Evolutionary conservation across 2,797 vertebrate species (phyloP), one percentile per base, ranked within the genome.

Genomic region (Sebastes miniatus): DNA sequence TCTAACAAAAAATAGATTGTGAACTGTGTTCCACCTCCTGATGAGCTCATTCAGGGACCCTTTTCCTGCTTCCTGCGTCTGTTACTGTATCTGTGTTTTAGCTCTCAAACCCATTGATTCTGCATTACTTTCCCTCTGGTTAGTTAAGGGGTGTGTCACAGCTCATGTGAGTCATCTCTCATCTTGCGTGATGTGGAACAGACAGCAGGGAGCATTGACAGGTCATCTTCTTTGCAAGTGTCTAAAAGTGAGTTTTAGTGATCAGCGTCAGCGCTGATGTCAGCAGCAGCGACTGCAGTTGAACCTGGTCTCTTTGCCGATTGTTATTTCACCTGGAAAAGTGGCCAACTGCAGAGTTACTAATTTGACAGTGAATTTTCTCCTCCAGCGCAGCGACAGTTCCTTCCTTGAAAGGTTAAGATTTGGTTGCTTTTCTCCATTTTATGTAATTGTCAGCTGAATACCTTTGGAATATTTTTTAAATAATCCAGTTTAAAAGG

Each of bases 301-400:
- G 13, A 83, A 66, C 47, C 71, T 59, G 58, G 59, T 77, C 27
- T 79, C 64, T 80, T 54, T 69, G 64, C 70, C 25, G 20, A 77
- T 70, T 84, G 65, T 65, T 83, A 11, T 77, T 72, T 76, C 56
- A 70, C 54, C 24, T 64, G 62, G 57, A 79, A 74, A 81, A 31
- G 73, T 66, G 73, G 43, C 54, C 43, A 50, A 4, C 34, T 62
- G 47, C 65, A 72, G 36, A 39, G 14, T 34, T 68, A 63, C 12
- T 25, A 71, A 11, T 77, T 39, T 75, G 25, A 75, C 25, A 70
- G 79, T 47, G 36, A 75, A 72, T 81, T 63, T 83, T 81, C 43
- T 75, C 25, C 72, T 73, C 47, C 32, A 57, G 24, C 9, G 71
- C 25, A 34, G 16, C 10, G 13, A 13, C 18, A 25, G 32, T 13